phyloP scores from a whole-genome alignment of 2,797 vertebrate genomes.

The Melopsittacus undulatus region DNA sequence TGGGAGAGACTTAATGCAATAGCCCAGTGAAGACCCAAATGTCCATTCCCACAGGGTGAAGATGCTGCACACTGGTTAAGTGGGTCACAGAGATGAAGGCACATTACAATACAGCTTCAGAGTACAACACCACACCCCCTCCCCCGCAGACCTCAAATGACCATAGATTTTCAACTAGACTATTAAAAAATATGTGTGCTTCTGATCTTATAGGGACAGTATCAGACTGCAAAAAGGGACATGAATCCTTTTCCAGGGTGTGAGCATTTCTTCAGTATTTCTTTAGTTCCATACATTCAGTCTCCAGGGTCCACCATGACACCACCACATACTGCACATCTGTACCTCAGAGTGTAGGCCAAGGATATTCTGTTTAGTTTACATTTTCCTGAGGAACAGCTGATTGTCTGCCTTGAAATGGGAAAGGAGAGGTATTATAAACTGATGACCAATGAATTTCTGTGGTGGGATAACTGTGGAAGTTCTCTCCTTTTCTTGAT shows the following conservation, averaged over 20 bases:
- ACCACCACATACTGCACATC: neutral
- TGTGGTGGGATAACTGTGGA: neutral
- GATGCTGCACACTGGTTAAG: neutral
- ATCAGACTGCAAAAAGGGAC: neutral
- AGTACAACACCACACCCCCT: neutral
- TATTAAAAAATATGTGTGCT: neutral
- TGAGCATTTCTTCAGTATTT: neutral
- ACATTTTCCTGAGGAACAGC: neutral
- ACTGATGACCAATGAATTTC: neutral
- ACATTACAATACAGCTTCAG: neutral
- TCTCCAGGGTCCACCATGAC: accelerated
- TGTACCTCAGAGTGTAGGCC: neutral
- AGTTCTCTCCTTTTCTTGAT: neutral
- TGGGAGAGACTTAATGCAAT: neutral
- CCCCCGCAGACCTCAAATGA: neutral
- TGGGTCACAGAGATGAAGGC: neutral
- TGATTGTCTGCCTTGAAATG: neutral
- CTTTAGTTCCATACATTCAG: neutral
- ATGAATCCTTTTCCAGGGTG: neutral
- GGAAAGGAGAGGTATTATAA: neutral
- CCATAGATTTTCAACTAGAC: neutral
- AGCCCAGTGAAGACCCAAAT: neutral
- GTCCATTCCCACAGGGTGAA: neutral
- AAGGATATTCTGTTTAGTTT: neutral
- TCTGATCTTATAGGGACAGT: neutral